Evolutionary conservation across 2,888 invertebrate genomes (phyloP), one percentile per base, ranked within the genome.

Genomic region (Drosophila siamana): DNA sequence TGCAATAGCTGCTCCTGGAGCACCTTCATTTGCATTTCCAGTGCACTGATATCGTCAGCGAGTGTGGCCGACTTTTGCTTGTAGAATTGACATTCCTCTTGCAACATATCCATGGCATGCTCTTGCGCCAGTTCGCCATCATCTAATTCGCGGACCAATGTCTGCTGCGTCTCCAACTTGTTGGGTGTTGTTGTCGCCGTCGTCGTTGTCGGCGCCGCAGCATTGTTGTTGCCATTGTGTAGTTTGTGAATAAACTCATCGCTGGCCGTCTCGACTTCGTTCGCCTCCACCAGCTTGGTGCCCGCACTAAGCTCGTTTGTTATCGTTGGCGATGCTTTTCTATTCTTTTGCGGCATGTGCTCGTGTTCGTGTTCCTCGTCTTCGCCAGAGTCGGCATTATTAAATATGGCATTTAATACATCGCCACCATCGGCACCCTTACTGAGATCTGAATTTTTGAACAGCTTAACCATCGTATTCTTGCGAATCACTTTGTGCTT

Each of bases 371-470:
- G 46, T 13, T 88, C 50, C 3, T 66, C 88, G 2, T 72, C 73
- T 40, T 90, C 89, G 30, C 89, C 87, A 9, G 88, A 89, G 74
- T 89, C 90, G 11, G 83, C 85, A 65, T 88, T 90, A 56, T 89
- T 89, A 38, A 89, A 90, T 62, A 92, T 92, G 41, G 92, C 92
- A 59, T 90, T 89, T 52, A 92, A 90, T 30, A 92, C 90, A 62
- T 91, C 91, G 11, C 88, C 68, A 15, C 91, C 91, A 26, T 89
- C 90, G 50, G 90, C 92, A 28, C 90, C 91, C 56, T 90, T 86
- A 43, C 88, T 91, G 46, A 92, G 81, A 81, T 92, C 91, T 6
- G 92, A 92, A 69, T 92, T 91, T 48, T 90, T 85, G 2, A 92
- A 75, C 92, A 88, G 91, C 44, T 92, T 91, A 74, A 90, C 81